phyloP scores from a whole-genome alignment of 2,888 invertebrate genomes.

The Drosophila borealis region DNA sequence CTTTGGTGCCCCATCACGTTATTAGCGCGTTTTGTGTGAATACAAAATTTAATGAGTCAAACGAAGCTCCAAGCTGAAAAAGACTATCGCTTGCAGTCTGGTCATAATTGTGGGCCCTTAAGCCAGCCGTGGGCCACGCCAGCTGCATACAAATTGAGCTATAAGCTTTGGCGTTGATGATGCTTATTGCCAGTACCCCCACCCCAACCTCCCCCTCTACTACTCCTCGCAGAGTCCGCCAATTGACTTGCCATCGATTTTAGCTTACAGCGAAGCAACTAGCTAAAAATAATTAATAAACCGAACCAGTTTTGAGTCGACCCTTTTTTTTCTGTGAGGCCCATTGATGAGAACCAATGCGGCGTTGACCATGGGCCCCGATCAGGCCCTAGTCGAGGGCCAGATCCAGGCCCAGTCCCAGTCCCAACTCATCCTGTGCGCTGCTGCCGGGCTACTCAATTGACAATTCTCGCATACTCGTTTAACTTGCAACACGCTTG shows the following conservation, averaged over 20 bases:
- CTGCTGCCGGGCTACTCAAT: conserved; percentile 62
- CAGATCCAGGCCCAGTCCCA: not conserved
- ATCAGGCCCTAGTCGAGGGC: not conserved
- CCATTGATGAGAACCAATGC: conserved; percentile 57
- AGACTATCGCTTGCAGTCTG: conserved; percentile 1
- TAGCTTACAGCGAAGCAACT: conserved; percentile 39
- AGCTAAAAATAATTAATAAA: conserved; percentile 75
- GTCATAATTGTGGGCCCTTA: conserved; percentile 48
- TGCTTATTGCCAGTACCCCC: conserved; percentile 17
- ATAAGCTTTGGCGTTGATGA: conserved; percentile 66
- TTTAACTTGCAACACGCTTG: conserved; percentile 71
- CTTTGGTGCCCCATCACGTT: conserved; percentile 37
- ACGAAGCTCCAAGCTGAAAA: conserved; percentile 1
- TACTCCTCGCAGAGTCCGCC: conserved; percentile 24
- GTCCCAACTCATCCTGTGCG: conserved; percentile 23
- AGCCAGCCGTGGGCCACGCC: conserved; percentile 56
- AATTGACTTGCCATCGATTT: conserved; percentile 69
- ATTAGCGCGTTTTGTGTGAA: conserved; percentile 75
- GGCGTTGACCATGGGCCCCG: conserved; percentile 21
- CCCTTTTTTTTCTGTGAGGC: conserved; percentile 12
- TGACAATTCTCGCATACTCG: conserved; percentile 74
- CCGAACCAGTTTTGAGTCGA: conserved; percentile 65
- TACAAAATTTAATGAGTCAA: conserved; percentile 69
- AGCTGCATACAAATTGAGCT: conserved; percentile 79
- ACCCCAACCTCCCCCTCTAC: not conserved